Evolutionary conservation across 2,888 invertebrate genomes (phyloP), one percentile per base, ranked within the genome.

Genomic region (Caenorhabditis sp.): DNA sequence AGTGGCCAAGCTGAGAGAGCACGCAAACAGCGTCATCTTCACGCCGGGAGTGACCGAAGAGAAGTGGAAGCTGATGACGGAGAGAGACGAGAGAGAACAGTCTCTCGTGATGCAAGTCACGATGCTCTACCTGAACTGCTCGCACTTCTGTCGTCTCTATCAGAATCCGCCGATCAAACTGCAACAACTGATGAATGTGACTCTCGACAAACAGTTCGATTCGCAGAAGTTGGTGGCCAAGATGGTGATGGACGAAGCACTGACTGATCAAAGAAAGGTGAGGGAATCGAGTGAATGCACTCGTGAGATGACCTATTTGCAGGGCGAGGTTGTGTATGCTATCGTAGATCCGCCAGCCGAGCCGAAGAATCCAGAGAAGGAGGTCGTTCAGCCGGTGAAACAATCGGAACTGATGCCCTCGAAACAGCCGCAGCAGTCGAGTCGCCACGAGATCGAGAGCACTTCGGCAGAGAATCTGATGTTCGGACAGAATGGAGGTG

Each of bases 221-320:
- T 55, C 61, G 11, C 73, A 74, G 20, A 62, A 65, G 13, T 24
- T 37, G 13, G 32, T 59, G 17, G 59, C 66, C 2, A 66, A 66
- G 13, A 30, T 24, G 32, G 46, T 55, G 0, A 61, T 74, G 66
- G 73, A 74, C 22, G 66, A 74, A 5, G 55, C 53, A 11, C 11
- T 74, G 26, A 74, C 73, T 9, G 73, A 61, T 27, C 27, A 52
- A 17, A 71, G 70, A 61, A 71, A 71, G 53, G 70, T 43, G 35
- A 53, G 32, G 41, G 35, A 32, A 17, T n/a, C 11, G 32, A 30
- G 7, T 55, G 17, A 9, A 22, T 15, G 11, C n/a, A 5, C 11
- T 22, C 13, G 41, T 41, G 17, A 4, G 13, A 22, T 15, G 24
- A 1, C 17, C 17, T 4, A 11, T 22, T 8, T 59, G 59, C 55